Evolutionary conservation across 2,888 invertebrate species (phyloP), one percentile per base, ranked within the genome.

Genomic region (Lydus trimaculatus): DNA sequence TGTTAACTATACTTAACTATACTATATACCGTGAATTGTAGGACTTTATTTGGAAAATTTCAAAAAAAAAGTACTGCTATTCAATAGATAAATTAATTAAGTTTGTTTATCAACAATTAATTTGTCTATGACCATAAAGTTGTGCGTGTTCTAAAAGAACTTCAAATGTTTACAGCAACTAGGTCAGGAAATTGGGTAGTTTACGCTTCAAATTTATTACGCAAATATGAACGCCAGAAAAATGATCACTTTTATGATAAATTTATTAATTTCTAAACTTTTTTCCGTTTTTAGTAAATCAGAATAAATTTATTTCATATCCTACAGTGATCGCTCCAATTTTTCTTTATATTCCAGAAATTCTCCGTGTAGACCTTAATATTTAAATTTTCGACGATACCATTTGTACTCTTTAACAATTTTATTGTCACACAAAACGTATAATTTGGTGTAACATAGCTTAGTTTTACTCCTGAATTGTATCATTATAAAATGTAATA

Each of bases 351-450:
- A 52, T 52, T 52, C 4, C 8, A 3, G 23, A 52, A 3, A 7
- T 20, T 52, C 23, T 52, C 3, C 23, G 1, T 52, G 11, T 11
- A 11, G 1, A 13, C 5, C 4, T 13, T 8, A 13, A 52, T 52
- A n/a, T 43, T 43, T 0, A 5, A 36, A 36, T 43, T n/a, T 17
- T 43, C 43, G 1, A 43, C 33, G 1, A n/a, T n/a, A 11, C 33
- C 33, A 43, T 43, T 43, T 17, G 17, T 43, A 52, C 33, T 60
- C 7, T 61, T 15, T 9, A 59, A 25, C 33, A 31, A 25, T 65
- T 66, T 66, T 66, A 66, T 28, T 60, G 48, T 58, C 63, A 52
- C 62, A 66, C 66, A 66, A 66, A 66, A 66, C 23, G 33, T 52
- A 48, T 61, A 61, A 66, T 66, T 56, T 17, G 33, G 31, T 58